Base-by-base conservation (phyloP, 2,797 vertebrate genomes). In the Molothrus ater region DNA sequence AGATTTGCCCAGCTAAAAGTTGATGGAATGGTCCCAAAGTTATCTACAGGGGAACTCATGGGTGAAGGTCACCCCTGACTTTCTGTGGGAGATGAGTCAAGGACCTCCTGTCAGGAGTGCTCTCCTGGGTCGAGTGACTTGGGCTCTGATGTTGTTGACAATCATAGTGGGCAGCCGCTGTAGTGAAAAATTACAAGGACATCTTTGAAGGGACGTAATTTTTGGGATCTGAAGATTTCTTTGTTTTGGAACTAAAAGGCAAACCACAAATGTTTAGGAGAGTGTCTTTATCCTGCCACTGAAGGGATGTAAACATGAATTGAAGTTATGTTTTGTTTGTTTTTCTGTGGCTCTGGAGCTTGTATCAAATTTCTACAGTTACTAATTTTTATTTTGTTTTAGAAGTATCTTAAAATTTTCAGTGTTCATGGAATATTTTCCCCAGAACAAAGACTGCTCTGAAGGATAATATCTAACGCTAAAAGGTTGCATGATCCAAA, bases 401-500 rank as follows among this genome's bases (percentile, higher is more conserved):
- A 88, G 45, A 91, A 91, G 14, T 64, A 50, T 74, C n/a, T 91
- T 73, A 86, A 90, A 90, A 90, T 16, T 84, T 78, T 82, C 56
- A 66, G 11, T 48, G 48, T 76, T 86, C 69, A 38, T 48, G 31
- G 71, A 82, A 65, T 92, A 85, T 91, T 95, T 96, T 87, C 60
- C 73, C 65, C 34, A 83, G 81, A 94, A 73, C 63, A 85, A 89
- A 83, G 82, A 60, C 59, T 87, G 24, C 73, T 94, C 43, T 90
- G 73, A 95, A 94, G 63, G 74, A 88, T 65, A 48, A 86, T 28
- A 93, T 84, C 24, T 94, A 91, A 94, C 40, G 14, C 54, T 95
- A 74, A 96, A 93, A 86, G 0, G 9, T 69, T 90, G 56, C 60
- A 40, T 64, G 47, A 89, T 92, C 36, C 42, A 82, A 92, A 92